A percentile compares a stretch with the other conserved stretches of the same genome.
phyloP scores from a whole-genome alignment of 2,888 invertebrate species.

The Nasonia oneida region DNA sequence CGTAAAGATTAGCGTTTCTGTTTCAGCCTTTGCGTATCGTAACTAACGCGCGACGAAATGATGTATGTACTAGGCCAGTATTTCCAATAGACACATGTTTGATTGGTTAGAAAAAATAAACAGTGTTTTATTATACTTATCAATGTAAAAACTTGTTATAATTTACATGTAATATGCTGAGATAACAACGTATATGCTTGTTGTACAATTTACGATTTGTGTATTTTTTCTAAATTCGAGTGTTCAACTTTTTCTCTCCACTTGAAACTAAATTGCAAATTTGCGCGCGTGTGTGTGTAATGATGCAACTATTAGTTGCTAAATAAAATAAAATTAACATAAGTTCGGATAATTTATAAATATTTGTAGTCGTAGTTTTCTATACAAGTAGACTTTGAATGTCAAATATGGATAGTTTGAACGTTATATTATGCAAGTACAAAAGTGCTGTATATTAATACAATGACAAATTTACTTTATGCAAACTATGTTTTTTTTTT shows the following conservation, averaged over 20 bases:
- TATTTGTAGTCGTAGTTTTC: neutral
- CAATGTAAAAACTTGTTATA: conserved; percentile 67
- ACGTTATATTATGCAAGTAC: conserved; percentile 28
- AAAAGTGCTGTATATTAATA: conserved; percentile 25
- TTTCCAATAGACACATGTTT: conserved; percentile 35
- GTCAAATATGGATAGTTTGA: conserved; percentile 10
- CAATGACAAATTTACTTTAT: conserved; percentile 31
- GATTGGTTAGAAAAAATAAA: conserved; percentile 67
- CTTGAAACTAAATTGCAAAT: neutral
- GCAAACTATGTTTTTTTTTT: neutral
- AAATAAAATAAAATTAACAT: neutral
- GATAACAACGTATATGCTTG: neutral
- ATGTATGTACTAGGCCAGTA: neutral
- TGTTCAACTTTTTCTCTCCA: neutral
- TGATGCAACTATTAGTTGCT: neutral
- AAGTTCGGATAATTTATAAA: conserved; percentile 18
- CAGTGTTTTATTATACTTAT: conserved; percentile 66
- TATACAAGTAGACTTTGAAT: neutral
- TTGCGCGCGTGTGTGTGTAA: neutral
- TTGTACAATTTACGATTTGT: neutral
- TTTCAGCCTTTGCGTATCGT: neutral
- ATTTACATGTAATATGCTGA: conserved; percentile 63
- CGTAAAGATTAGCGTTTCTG: neutral
- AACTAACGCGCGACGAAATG: neutral
- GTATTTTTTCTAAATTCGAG: neutral